phyloP scores from a whole-genome alignment of 2,113 vertebrate species.

The Tenrec ecaudatus region DNA sequence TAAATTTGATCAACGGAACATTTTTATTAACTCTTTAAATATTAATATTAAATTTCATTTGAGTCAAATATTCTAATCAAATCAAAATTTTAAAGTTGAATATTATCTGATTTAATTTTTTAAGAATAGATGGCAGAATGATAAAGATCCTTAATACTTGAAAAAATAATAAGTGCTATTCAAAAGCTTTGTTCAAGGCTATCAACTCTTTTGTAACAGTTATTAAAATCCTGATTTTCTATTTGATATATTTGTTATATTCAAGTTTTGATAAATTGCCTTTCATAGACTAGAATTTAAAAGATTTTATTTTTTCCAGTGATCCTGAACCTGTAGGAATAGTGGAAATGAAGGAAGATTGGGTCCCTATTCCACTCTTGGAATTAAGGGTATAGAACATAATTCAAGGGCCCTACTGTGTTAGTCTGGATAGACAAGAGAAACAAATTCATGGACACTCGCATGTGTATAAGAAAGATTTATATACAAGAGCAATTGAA shows the following conservation, averaged over 20 bases:
- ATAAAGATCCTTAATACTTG: slow-evolving; percentile 23
- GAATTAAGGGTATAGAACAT: not conserved
- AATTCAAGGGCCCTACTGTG: not conserved
- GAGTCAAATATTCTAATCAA: slow-evolving; percentile 44
- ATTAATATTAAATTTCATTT: slow-evolving; percentile 61
- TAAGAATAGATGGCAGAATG: not conserved
- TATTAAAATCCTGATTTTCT: not conserved
- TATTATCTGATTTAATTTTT: slow-evolving; percentile 22
- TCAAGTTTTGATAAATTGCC: slow-evolving; percentile 25
- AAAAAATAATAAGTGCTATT: not conserved
- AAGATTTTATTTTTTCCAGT: not conserved
- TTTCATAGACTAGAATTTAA: slow-evolving; percentile 1
- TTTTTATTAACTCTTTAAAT: slow-evolving; percentile 46
- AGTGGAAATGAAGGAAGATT: not conserved
- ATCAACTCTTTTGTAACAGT: not conserved
- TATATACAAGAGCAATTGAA: too few species aligned
- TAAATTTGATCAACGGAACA: slow-evolving; percentile 33
- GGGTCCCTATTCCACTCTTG: not conserved
- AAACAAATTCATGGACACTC: too few species aligned
- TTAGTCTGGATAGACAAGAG: too few species aligned
- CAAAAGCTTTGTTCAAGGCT: not conserved
- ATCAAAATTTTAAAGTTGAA: slow-evolving; percentile 39
- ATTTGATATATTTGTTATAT: not conserved
- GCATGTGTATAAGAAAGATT: too few species aligned
- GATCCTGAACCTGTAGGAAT: not conserved